phyloP scores from a whole-genome alignment of 2,113 vertebrate genomes.

The Calyptomena viridis region DNA sequence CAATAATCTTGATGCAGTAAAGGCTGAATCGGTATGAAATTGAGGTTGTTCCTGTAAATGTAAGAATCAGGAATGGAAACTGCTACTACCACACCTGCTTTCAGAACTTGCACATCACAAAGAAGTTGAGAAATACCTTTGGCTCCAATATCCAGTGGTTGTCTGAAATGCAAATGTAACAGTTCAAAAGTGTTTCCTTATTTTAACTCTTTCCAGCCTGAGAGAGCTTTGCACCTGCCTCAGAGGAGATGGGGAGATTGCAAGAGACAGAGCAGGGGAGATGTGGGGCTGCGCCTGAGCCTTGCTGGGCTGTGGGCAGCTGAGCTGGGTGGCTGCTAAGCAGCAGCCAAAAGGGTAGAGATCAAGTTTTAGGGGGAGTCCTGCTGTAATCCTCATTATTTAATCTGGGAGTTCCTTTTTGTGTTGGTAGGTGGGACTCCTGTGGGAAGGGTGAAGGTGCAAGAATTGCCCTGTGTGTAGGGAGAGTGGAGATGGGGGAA shows the following conservation, averaged over 20 bases:
- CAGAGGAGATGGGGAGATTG: not conserved
- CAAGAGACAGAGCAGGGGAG: not conserved
- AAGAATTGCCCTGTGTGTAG: accelerated
- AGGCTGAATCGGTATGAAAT: not conserved
- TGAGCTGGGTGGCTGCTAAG: not conserved
- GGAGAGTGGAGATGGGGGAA: not conserved
- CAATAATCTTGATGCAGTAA: not conserved
- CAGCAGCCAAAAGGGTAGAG: not conserved
- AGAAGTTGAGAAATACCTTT: not conserved
- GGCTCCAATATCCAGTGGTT: not conserved
- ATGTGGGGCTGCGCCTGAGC: not conserved
- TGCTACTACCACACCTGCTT: not conserved
- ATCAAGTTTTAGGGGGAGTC: not conserved
- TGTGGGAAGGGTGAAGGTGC: not conserved
- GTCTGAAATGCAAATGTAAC: not conserved
- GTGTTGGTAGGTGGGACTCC: not conserved
- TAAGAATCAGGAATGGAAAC: not conserved
- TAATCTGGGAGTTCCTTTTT: not conserved
- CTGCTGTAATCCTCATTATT: not conserved
- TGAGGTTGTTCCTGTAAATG: not conserved
- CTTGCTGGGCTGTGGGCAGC: accelerated
- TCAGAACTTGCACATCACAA: not conserved
- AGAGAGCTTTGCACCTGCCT: not conserved
- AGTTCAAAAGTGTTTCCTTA: not conserved
- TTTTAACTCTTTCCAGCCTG: not conserved